These are phyloP conservation scores for Spongia lamella DNA, from an alignment of 37 sponge, comb jelly and placozoan species.

Conservation along the genomic window DNA sequence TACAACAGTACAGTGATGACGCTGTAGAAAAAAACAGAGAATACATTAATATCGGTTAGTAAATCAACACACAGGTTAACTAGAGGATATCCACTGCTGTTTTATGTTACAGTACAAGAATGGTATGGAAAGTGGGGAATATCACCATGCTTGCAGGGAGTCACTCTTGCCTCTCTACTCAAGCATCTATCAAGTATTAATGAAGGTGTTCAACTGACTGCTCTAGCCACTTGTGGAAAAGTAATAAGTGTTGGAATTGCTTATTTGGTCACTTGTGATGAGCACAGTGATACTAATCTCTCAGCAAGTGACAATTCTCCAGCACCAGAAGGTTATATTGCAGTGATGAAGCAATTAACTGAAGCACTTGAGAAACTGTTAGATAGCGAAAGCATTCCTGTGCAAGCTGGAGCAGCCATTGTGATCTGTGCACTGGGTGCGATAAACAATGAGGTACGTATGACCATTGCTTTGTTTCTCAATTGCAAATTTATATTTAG, in stretches of 20 bases:
- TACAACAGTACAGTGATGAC: not conserved
- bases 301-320: too few species aligned
- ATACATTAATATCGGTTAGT: not conserved
- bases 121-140: slow-evolving; percentile 53
- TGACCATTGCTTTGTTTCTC: not conserved
- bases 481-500: not conserved
- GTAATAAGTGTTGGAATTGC: too few species aligned
- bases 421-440: slow-evolving; percentile 44
- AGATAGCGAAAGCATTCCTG: slow-evolving; percentile 4
- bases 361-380: slow-evolving; percentile 31
- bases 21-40: too few species aligned
- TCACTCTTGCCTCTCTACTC: slow-evolving; percentile 3
- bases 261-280: too few species aligned
- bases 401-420: slow-evolving; percentile 52
- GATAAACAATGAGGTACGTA: slow-evolving; percentile 33
- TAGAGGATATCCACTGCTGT: not conserved
- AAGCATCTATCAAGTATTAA: slow-evolving; percentile 30
- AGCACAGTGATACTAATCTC: too few species aligned
- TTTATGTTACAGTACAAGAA: slow-evolving; percentile 45
- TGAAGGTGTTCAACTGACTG: slow-evolving; percentile 35
- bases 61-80: not conserved
- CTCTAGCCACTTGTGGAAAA: slow-evolving; percentile 20
- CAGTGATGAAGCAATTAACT: slow-evolving; percentile 2
- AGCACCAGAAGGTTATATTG: not conserved
- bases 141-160: slow-evolving; percentile 20